Conservation (phyloP, 2,113 vertebrate species). For the Myodes glareolus region DNA sequence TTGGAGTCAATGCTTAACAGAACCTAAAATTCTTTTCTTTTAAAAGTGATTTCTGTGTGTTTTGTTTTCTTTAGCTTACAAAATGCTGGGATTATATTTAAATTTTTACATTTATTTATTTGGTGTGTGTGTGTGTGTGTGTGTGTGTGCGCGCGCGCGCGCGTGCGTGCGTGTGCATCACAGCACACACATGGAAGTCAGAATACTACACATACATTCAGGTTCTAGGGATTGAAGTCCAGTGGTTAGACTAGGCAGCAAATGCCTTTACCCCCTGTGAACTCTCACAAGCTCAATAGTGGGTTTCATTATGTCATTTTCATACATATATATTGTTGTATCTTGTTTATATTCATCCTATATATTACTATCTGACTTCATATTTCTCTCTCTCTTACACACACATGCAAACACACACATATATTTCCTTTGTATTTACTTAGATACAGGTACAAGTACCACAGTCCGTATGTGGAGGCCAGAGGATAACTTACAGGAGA, state of each 20-base stretch:
- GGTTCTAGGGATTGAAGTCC: background rate
- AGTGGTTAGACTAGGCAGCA: background rate
- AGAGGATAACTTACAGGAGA: background rate
- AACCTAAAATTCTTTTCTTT: constrained; percentile 22
- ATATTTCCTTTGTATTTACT: background rate
- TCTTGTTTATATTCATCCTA: background rate
- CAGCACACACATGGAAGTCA: background rate
- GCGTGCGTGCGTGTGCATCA: background rate
- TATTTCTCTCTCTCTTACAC: background rate
- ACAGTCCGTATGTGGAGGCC: background rate
- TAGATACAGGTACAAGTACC: background rate
- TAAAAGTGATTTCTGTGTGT: background rate
- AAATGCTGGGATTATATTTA: background rate
- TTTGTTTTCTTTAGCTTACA: background rate
- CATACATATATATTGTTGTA: background rate
- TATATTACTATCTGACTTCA: background rate
- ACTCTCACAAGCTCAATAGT: background rate
- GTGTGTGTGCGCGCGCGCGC: too few species aligned
- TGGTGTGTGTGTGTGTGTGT: background rate
- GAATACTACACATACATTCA: background rate
- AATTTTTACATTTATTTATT: background rate
- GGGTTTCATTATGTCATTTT: background rate
- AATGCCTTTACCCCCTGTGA: background rate
- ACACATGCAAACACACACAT: too few species aligned
- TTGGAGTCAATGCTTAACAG: background rate